phyloP scores from a whole-genome alignment of 2,113 vertebrate species.

The Pteropus alecto region DNA sequence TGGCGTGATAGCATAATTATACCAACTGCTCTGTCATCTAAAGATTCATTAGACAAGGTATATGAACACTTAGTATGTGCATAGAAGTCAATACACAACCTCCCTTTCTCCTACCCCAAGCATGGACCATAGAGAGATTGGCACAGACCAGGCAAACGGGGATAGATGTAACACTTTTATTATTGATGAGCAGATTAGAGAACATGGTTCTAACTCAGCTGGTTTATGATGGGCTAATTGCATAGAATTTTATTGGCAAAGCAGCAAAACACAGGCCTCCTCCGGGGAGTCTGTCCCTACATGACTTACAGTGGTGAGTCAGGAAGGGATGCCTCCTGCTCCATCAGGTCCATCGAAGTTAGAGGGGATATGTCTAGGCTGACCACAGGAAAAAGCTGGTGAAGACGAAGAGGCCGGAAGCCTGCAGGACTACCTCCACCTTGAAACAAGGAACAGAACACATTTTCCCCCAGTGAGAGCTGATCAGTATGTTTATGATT shows the following conservation, averaged over 20 bases:
- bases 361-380: neutral
- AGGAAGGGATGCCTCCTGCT: neutral
- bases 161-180: no score
- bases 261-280: neutral
- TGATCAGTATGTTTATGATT: accelerated
- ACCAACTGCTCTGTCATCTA: neutral
- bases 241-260: neutral
- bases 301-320: neutral
- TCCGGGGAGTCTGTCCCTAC: accelerated
- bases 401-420: neutral
- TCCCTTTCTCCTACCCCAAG: neutral
- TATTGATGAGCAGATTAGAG: no score
- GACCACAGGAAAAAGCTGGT: neutral
- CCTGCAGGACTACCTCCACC: neutral
- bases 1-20: neutral
- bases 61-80: neutral
- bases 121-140: no score
- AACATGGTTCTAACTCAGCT: neutral
- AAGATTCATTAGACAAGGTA: neutral
- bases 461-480: neutral
- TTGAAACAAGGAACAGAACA: neutral
- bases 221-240: no score
- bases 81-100: accelerated
- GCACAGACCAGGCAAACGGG: neutral
- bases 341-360: neutral